Evolutionary conservation across 2,888 invertebrate species (phyloP).

Genomic region (Ellobium chinense): DNA sequence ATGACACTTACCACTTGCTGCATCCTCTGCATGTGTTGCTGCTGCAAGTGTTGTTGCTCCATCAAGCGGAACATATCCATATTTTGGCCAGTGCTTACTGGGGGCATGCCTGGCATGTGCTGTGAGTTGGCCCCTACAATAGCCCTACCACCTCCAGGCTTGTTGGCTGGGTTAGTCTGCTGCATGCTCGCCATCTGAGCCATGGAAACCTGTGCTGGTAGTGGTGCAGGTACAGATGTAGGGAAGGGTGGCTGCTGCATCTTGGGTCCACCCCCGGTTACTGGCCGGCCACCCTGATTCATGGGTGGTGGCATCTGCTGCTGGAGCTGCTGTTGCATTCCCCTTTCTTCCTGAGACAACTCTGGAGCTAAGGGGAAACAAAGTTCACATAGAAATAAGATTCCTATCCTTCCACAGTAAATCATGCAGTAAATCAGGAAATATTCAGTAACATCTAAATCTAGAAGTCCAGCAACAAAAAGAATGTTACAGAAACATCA

Average conservation of each 20-base stretch:
- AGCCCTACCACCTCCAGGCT: conserved; percentile 22
- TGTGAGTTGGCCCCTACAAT: conserved; percentile 31
- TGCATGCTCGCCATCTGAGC: neutral
- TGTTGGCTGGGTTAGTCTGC: neutral
- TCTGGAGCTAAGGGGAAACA: conserved; percentile 27
- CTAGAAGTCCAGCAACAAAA: no score
- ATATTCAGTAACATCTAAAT: no score
- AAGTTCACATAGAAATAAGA: no score
- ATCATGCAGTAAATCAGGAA: no score
- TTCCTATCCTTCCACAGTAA: no score
- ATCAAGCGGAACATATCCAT: conserved; percentile 32
- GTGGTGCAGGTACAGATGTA: neutral
- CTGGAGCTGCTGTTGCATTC: conserved; percentile 14
- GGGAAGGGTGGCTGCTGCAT: neutral
- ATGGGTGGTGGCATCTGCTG: conserved; percentile 14
- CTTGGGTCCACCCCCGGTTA: conserved; percentile 25
- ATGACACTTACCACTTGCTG: neutral
- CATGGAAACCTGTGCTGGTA: neutral
- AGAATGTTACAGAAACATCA: no score
- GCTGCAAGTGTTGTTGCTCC: conserved; percentile 34
- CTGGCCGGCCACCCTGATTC: conserved; percentile 11
- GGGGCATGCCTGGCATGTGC: neutral
- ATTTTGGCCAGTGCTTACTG: neutral
- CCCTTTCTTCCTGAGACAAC: conserved; percentile 24
- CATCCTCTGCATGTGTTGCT: conserved; percentile 7